These are phyloP conservation scores for Lophotriccus pileatus DNA, from an alignment of 2,797 vertebrate genomes.

Conservation along the genomic window DNA sequence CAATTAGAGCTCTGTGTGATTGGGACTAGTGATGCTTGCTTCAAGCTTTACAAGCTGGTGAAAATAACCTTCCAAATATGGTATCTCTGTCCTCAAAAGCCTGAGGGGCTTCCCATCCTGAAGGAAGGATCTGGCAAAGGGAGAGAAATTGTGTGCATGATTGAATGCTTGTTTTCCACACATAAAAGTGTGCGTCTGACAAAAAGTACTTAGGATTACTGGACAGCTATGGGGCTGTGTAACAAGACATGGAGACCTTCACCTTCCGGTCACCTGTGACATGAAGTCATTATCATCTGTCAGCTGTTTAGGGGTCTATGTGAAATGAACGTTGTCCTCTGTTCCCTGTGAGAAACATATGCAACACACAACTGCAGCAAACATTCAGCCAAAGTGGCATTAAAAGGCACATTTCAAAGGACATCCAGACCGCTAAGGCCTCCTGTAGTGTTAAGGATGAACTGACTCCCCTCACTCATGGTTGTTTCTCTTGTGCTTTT, in stretches of 20 bases:
- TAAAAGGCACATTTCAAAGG: background rate
- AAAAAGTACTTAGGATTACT: constrained; percentile 22
- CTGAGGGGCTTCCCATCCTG: background rate
- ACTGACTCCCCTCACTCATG: background rate
- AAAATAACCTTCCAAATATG: constrained; percentile 38
- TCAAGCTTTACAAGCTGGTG: constrained; percentile 9
- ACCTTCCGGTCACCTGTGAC: constrained; percentile 31
- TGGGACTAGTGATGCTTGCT: constrained; percentile 1
- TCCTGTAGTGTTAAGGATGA: background rate
- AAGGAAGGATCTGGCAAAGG: constrained; percentile 4
- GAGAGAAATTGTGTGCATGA: background rate
- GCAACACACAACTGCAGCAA: background rate
- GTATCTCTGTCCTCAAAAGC: background rate
- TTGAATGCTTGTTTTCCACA: background rate
- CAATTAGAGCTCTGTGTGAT: constrained; percentile 47
- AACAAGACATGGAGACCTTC: constrained; percentile 30
- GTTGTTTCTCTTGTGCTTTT: background rate
- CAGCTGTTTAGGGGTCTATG: background rate
- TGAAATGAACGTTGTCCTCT: background rate
- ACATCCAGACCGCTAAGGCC: background rate
- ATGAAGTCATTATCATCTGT: constrained; percentile 34
- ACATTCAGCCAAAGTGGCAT: background rate
- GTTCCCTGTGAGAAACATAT: background rate
- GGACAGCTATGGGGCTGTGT: background rate
- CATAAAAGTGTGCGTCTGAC: background rate